These are phyloP conservation scores for Meles meles DNA, from an alignment of 2,113 vertebrate species.

Conservation along the genomic window DNA sequence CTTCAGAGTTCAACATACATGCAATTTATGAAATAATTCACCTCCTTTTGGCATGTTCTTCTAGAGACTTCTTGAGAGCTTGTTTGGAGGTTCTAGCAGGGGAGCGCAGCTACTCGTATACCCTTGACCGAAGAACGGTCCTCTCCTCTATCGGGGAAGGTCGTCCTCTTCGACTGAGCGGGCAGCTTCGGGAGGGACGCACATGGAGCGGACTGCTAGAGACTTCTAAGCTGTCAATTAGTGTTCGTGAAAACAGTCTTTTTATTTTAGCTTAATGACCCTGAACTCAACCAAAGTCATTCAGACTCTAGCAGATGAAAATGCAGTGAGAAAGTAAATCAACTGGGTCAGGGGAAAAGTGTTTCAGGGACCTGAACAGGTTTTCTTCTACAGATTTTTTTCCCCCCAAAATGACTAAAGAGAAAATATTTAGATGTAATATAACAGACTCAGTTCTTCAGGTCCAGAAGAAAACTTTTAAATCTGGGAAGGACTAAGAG, in stretches of 20 bases:
- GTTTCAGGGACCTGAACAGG: neutral
- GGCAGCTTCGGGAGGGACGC: too few relatives aligned
- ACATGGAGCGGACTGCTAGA: too few relatives aligned
- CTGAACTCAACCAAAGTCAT: neutral
- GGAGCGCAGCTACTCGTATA: too few relatives aligned
- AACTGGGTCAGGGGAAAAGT: neutral
- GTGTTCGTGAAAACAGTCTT: conserved; percentile 8
- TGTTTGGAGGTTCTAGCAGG: too few relatives aligned
- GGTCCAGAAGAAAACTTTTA: neutral
- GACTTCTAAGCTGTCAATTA: conserved; percentile 32
- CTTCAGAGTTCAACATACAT: neutral
- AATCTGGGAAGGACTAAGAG: neutral
- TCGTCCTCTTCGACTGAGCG: too few relatives aligned
- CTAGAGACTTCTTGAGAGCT: neutral
- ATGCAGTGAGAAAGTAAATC: neutral
- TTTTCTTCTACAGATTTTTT: neutral
- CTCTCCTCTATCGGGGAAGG: too few relatives aligned
- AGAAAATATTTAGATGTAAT: neutral
- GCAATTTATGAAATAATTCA: conserved; percentile 10
- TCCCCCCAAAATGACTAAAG: neutral
- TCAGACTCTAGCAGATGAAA: conserved; percentile 14
- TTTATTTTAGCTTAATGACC: conserved; percentile 46
- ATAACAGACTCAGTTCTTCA: neutral
- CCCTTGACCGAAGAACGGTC: too few relatives aligned
- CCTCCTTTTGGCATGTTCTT: neutral